Base-by-base conservation (phyloP, 2,888 invertebrate genomes). In the Elegia similella region DNA sequence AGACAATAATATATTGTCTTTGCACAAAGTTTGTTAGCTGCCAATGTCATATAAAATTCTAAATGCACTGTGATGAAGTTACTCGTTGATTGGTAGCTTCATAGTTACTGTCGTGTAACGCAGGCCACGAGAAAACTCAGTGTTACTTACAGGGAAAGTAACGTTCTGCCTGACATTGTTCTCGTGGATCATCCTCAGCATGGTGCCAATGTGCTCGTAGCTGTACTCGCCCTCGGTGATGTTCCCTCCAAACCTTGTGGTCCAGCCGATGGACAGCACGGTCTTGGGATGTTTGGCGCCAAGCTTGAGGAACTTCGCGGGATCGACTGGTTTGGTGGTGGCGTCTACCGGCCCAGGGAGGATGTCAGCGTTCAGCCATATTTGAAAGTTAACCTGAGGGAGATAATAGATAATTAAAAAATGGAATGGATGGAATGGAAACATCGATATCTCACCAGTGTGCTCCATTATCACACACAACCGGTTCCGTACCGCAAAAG, bases 341-440 rank as follows among this genome's bases (percentile, higher is more conserved):
- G 87, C 89, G 7, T 94, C 92, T 0, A 95, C 93, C 0, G 97
- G 97, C 0, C 98, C 98, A 0, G 87, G 76, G 0, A 96, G 84
- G 63, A 98, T 96, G 80, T 98, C 98, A 0, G 98, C 97, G 80
- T 98, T 98, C 58, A 98, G 80, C 96, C 97, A 97, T 3, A 98
- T 77, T 0, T 97, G 97, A 71, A 94, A 94, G 0, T 83, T 88
- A 67, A 94, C 86, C 95, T 96, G 80, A 12, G 10, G 7, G 12
- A 34, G 12, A 2, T 34, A 34, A 34, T 2, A 34, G 2, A n/a
- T n/a, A n/a, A n/a, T n/a, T n/a, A n/a, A n/a, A n/a, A n/a, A n/a
- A n/a, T n/a, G n/a, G n/a, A n/a, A n/a, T n/a, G n/a, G n/a, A n/a
- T n/a, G n/a, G n/a, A n/a, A n/a, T n/a, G n/a, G n/a, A n/a, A n/a